Conservation (phyloP, 2,888 invertebrate genomes). For the Mimumesa dahlbomi region DNA sequence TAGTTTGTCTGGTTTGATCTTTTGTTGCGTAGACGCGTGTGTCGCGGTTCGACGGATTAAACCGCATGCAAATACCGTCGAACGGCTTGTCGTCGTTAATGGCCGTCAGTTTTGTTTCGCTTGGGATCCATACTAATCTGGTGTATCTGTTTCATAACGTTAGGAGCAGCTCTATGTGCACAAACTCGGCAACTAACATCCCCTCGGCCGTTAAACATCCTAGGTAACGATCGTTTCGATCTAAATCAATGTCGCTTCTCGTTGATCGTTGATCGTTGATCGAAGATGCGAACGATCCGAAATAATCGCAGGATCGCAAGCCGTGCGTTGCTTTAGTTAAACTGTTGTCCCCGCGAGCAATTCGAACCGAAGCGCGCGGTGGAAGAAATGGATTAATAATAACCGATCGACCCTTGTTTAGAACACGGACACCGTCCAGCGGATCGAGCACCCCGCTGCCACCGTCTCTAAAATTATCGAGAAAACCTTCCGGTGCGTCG, state of each 20-base stretch:
- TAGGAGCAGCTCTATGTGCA: conserved; percentile 78
- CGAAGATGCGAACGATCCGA: background rate
- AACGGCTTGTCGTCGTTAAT: no score
- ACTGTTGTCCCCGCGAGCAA: no score
- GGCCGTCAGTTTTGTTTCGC: background rate
- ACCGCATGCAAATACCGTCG: background rate
- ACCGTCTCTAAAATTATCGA: conserved; percentile 84
- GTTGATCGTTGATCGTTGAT: background rate
- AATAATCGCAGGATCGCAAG: background rate
- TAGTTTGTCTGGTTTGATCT: no score
- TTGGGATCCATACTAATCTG: background rate
- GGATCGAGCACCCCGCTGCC: conserved; percentile 88
- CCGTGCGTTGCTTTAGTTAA: no score
- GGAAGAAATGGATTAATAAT: no score
- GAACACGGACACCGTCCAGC: conserved; percentile 88
- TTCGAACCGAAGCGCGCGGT: no score
- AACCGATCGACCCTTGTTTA: conserved; percentile 70
- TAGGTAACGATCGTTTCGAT: conserved; percentile 74
- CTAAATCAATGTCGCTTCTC: conserved; percentile 4
- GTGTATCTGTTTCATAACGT: conserved; percentile 50
- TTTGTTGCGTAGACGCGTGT: no score
- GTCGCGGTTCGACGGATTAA: no score
- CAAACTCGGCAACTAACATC: conserved; percentile 80
- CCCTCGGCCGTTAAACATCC: conserved; percentile 77
- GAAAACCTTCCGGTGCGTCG: conserved; percentile 87